These are phyloP conservation scores for Chrysemys picta DNA, from an alignment of 2,113 vertebrate species.

Conservation along the genomic window DNA sequence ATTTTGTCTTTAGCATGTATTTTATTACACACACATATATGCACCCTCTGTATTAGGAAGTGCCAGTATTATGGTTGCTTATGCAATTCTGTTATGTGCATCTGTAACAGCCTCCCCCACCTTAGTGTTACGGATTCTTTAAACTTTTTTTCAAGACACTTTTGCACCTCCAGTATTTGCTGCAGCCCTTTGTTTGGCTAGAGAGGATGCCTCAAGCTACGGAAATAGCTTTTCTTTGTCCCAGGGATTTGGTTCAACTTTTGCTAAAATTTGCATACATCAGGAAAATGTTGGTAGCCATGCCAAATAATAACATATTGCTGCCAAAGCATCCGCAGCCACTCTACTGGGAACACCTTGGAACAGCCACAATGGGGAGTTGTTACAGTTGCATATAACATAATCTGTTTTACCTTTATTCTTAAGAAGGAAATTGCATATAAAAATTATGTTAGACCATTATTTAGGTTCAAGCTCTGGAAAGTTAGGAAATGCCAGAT, in stretches of 20 bases:
- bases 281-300: not conserved
- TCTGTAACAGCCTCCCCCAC: not conserved
- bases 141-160: not conserved
- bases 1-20: not conserved
- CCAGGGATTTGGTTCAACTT: not conserved
- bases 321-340: not conserved
- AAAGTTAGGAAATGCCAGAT: not conserved
- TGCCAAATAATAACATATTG: not conserved
- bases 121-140: not conserved
- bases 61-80: not conserved
- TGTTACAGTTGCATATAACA: not conserved
- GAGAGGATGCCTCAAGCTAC: not conserved
- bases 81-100: not conserved
- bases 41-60: not conserved
- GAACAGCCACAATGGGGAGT: not conserved
- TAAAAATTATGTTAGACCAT: not conserved
- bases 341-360: not conserved
- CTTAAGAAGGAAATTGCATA: not conserved
- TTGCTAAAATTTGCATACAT: not conserved
- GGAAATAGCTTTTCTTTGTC: not conserved
- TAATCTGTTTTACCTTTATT: not conserved
- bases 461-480: not conserved
- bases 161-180: not conserved
- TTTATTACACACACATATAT: not conserved
- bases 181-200: not conserved